These are phyloP conservation scores for Micrasema minimum DNA, from an alignment of 1,140 invertebrate genomes.

Conservation along the genomic window DNA sequence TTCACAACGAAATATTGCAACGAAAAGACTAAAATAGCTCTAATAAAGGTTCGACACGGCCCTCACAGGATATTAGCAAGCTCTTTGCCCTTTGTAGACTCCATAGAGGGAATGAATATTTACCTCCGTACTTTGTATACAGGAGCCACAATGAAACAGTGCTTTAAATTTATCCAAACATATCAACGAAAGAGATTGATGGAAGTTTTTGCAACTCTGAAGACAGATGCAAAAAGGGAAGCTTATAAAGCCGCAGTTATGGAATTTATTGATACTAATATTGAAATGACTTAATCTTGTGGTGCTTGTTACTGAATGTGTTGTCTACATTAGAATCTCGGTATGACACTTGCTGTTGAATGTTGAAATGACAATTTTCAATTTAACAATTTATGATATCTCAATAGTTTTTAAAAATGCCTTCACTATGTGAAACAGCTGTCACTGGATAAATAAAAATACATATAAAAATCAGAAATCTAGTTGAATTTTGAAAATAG, in stretches of 20 bases:
- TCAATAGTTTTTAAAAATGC: too few species aligned
- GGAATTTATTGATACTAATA: conserved; percentile 59
- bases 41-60: conserved; percentile 76
- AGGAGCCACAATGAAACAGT: conserved; percentile 82
- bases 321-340: too few species aligned
- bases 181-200: conserved; percentile 72
- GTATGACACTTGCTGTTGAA: too few species aligned
- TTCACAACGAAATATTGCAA: conserved; percentile 84
- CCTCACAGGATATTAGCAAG: conserved; percentile 77
- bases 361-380: too few species aligned
- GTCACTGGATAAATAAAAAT: too few species aligned
- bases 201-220: conserved; percentile 66
- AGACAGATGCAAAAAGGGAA: conserved; percentile 68
- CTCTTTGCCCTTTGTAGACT: conserved; percentile 73
- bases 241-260: conserved; percentile 66
- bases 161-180: conserved; percentile 77
- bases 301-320: not conserved
- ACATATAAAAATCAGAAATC: too few species aligned
- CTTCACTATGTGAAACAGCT: too few species aligned
- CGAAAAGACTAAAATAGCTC: conserved; percentile 75
- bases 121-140: conserved; percentile 74
- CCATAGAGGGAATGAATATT: conserved; percentile 71
- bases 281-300: conserved; percentile 31
- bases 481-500: too few species aligned
- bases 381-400: too few species aligned